Conservation (phyloP, 2,888 invertebrate genomes). For the Caenorhabditis drosophilae region DNA sequence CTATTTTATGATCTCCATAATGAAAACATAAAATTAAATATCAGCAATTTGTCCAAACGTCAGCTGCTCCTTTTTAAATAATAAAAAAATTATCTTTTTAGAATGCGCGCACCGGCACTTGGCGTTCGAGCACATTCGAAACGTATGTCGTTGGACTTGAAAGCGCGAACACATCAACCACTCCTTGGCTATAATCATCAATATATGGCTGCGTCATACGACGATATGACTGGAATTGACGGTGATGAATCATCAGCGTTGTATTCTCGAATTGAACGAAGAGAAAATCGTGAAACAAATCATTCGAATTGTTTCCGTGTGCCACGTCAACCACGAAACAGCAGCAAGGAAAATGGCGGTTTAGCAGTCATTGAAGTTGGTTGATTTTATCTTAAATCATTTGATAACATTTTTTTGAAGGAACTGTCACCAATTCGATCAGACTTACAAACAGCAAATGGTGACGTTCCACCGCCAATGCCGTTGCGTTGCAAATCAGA, state of each 20-base stretch:
- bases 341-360: no score
- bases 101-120: constrained; percentile 4
- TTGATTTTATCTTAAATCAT: background rate
- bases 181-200: background rate
- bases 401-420: no score
- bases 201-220: background rate
- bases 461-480: constrained; percentile 13
- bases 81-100: background rate
- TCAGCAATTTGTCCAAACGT: no score
- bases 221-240: constrained; percentile 2
- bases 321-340: background rate
- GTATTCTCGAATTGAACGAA: constrained; percentile 5
- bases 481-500: constrained; percentile 13
- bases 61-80: background rate
- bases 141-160: constrained; percentile 3
- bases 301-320: background rate
- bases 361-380: constrained; percentile 4
- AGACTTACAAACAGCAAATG: constrained; percentile 11
- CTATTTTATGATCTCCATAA: no score
- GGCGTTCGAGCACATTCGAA: constrained; percentile 1
- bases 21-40: no score
- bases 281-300: background rate
- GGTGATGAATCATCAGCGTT: background rate
- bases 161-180: background rate
- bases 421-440: constrained; percentile 41